Evolutionary conservation across 2,888 invertebrate genomes (phyloP).

Genomic region (Cataglyphis rosenhaueri): DNA sequence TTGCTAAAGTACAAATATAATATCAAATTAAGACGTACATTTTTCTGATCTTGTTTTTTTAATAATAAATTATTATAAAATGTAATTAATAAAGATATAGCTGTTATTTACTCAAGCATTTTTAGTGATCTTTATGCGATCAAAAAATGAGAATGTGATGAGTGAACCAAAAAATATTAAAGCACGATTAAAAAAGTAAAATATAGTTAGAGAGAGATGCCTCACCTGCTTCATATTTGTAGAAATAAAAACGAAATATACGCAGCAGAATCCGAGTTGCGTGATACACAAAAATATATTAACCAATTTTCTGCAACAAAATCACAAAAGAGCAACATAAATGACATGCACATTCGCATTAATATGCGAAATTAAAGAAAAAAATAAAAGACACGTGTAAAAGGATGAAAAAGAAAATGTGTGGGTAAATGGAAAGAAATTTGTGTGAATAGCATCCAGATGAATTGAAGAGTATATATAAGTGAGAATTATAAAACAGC

Average conservation of each 20-base stretch:
- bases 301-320: constrained; percentile 87
- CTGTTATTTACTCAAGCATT: constrained; percentile 14
- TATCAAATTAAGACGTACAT: background rate
- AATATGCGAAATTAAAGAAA: constrained; percentile 27
- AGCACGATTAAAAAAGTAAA: background rate
- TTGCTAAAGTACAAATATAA: background rate
- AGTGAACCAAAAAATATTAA: background rate
- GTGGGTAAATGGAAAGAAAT: constrained; percentile 12
- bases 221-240: constrained; percentile 92
- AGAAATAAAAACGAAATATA: constrained; percentile 98
- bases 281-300: constrained; percentile 96
- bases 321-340: constrained; percentile 54
- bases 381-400: constrained; percentile 39
- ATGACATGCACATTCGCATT: constrained; percentile 19
- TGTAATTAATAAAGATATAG: background rate
- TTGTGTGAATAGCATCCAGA: background rate
- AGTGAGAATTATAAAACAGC: background rate
- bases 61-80: background rate
- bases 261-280: constrained; percentile 99
- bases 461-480: background rate
- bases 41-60: background rate
- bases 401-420: background rate
- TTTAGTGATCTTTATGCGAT: background rate
- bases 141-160: background rate
- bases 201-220: constrained; percentile 15